Evolutionary conservation across 92 coral and sea anemone genomes (phyloP).

Genomic region (Zoanthus sociatus): DNA sequence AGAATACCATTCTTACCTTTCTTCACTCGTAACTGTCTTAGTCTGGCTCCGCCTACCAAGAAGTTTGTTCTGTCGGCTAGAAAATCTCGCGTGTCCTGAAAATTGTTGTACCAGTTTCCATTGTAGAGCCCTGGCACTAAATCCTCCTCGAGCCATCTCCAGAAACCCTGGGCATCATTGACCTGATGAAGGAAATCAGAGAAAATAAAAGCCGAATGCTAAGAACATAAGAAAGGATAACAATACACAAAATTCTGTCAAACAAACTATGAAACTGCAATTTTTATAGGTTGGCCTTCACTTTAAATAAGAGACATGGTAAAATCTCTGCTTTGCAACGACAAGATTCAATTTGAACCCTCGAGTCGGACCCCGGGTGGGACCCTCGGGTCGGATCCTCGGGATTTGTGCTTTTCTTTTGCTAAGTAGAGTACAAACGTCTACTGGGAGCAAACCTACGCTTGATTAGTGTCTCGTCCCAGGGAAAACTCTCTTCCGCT

Average conservation of each 20-base stretch:
- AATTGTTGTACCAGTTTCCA: constrained; percentile 86
- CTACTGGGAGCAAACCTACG: too few relatives aligned
- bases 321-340: too few relatives aligned
- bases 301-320: too few relatives aligned
- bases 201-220: neutral
- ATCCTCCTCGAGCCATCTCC: constrained; percentile 81
- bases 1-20: constrained; percentile 58
- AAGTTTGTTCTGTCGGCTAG: constrained; percentile 84
- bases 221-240: neutral
- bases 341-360: too few relatives aligned
- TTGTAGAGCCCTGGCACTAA: constrained; percentile 89
- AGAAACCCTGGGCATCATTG: constrained; percentile 67
- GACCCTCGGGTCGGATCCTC: too few relatives aligned
- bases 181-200: constrained; percentile 52
- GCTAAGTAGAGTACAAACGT: too few relatives aligned
- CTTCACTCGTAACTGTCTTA: constrained; percentile 92
- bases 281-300: too few relatives aligned
- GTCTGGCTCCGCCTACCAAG: constrained; percentile 82
- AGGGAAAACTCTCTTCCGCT: too few relatives aligned
- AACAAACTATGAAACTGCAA: too few relatives aligned
- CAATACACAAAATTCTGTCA: neutral
- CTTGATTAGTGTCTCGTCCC: too few relatives aligned
- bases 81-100: constrained; percentile 62
- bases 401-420: too few relatives aligned
- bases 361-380: too few relatives aligned